Conservation (phyloP, 2,888 invertebrate species). For the Polyploca ridens region DNA sequence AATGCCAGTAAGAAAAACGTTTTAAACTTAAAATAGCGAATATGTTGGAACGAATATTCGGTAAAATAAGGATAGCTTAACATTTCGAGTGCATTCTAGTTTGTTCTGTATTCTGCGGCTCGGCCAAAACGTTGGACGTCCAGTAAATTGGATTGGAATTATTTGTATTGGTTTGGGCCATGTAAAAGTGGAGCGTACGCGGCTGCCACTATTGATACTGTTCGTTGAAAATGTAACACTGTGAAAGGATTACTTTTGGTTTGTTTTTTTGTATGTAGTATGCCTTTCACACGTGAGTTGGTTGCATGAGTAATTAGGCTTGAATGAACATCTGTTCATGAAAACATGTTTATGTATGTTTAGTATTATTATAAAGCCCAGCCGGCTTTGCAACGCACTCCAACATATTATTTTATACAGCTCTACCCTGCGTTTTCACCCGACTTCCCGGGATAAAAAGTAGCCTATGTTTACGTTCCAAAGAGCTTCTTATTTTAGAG, state of each 20-base stretch:
- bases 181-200: background rate
- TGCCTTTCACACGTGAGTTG: background rate
- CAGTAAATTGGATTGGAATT: slow-evolving; percentile 5
- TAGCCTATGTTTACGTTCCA: too few relatives aligned
- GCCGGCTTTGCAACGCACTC: too few relatives aligned
- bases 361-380: too few relatives aligned
- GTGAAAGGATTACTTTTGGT: background rate
- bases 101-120: background rate
- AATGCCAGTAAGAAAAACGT: too few relatives aligned
- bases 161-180: background rate
- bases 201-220: background rate
- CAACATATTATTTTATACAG: too few relatives aligned
- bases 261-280: background rate
- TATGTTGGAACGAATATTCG: too few relatives aligned
- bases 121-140: background rate
- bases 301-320: background rate
- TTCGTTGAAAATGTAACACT: background rate
- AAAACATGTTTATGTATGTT: background rate
- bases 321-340: background rate
- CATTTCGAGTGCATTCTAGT: too few relatives aligned
- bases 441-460: too few relatives aligned
- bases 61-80: too few relatives aligned
- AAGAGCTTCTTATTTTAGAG: too few relatives aligned
- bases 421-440: too few relatives aligned
- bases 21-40: too few relatives aligned